Percentiles rank a stretch among this genome's conserved stretches.
Evolutionary conservation across 2,888 invertebrate genomes (phyloP).

Genomic region (Eilema sororculum): DNA sequence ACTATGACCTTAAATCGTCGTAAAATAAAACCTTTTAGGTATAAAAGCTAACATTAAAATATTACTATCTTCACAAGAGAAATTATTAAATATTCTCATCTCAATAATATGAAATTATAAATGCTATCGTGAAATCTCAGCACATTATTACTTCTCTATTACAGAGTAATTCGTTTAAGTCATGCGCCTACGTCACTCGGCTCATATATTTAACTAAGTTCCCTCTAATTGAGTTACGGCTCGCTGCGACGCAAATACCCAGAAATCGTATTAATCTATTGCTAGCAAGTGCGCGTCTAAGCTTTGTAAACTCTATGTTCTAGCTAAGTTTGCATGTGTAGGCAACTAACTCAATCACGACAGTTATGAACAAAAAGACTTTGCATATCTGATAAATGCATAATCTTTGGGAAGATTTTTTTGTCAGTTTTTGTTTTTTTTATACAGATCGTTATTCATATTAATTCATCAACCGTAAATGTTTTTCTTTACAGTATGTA

Average conservation of each 20-base stretch:
- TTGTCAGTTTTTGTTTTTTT: not conserved
- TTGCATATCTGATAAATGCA: not conserved
- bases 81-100: not conserved
- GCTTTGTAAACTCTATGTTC: conserved; percentile 16
- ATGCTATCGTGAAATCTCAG: conserved; percentile 11
- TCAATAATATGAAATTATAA: not conserved
- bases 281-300: conserved; percentile 22
- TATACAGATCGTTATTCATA: not conserved
- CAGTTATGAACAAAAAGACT: not conserved
- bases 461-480: too few species aligned
- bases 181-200: conserved; percentile 38
- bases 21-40: not conserved
- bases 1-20: not conserved
- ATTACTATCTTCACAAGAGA: not conserved
- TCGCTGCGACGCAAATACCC: conserved; percentile 50
- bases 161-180: conserved; percentile 50
- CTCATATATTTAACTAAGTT: conserved; percentile 53
- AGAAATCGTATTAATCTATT: conserved; percentile 50
- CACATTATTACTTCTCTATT: conserved; percentile 34
- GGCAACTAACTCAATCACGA: not conserved
- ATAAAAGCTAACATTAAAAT: not conserved
- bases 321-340: not conserved
- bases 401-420: not conserved
- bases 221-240: conserved; percentile 49
- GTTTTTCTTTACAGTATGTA: not conserved